phyloP scores from a whole-genome alignment of 2,888 invertebrate species.

The Eupithecia exiguata region DNA sequence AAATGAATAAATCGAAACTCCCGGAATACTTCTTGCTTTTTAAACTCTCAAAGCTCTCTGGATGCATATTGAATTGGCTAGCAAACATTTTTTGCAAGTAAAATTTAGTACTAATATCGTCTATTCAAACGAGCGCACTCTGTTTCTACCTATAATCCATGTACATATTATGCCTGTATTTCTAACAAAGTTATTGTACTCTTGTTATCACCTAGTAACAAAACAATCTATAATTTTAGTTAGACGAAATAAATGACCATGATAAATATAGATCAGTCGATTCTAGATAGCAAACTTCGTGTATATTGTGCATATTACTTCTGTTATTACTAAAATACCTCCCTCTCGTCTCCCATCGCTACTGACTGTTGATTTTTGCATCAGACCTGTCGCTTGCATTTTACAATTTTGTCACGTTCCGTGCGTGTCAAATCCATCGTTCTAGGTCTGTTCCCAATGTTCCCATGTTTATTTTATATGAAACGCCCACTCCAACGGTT shows the following conservation, averaged over 20 bases:
- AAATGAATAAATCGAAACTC: neutral
- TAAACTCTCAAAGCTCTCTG: no score
- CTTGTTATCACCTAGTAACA: neutral
- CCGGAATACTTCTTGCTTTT: neutral
- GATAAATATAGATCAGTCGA: neutral
- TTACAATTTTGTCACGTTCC: neutral
- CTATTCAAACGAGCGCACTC: neutral
- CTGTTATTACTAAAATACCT: neutral
- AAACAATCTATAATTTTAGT: neutral
- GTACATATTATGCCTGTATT: no score
- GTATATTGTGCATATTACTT: neutral
- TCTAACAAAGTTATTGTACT: neutral
- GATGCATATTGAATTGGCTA: no score
- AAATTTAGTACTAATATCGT: no score
- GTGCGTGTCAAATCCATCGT: conserved; percentile 4
- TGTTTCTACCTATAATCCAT: neutral
- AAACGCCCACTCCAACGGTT: neutral
- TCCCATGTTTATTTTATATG: neutral
- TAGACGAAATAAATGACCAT: neutral
- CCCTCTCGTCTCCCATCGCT: neutral
- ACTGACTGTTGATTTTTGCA: neutral
- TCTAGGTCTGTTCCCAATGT: neutral
- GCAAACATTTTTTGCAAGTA: no score
- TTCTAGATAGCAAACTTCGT: neutral
- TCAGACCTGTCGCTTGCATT: neutral